Base-by-base conservation (phyloP, 2,113 vertebrate genomes). In the Cacatua alba region DNA sequence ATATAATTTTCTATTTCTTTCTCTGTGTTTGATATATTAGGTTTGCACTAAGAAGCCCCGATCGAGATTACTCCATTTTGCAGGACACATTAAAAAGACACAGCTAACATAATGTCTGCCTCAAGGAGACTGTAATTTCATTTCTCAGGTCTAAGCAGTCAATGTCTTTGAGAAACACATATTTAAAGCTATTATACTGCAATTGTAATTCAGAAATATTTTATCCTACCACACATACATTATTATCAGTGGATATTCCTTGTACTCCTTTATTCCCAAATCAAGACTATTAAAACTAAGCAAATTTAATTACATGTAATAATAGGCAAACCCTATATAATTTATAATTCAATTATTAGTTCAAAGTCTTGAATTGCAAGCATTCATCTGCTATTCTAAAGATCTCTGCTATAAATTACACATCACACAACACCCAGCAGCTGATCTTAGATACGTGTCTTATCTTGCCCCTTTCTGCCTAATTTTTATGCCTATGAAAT, bases 261-360 rank as follows among this genome's bases (percentile, higher is more conserved):
- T 71, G 55, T 85, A 59, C 17, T 68, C 9, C 16, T 48, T 89
- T 49, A 4, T 10, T 71, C 46, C 12, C 25, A 89, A 84, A 80
- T 77, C 39, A 76, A 63, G n/a, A 46, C 20, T 31, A 79, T 67
- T 85, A 59, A 85, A 88, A 82, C 6, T 18, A 79, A 49, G 33
- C 29, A 71, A 71, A 91, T 57, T 77, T 87, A 92, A 71, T 90
- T 90, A 75, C n/a, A 59, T 75, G 9, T 13, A 74, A 37, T 82
- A 85, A 71, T 67, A 79, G 17, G 2, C 17, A 90, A 90, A 82
- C 9, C 25, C 10, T 82, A 1, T 63, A 79, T 82, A 82, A 82
- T 84, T 93, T 92, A 82, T 49, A 57, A 93, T 59, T 90, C 31
- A 79, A 71, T 95, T 79, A 60, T 76, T 91, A 46, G 15, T 90